A percentile compares a stretch with the other conserved stretches of the same genome.
phyloP scores from a whole-genome alignment of 2,797 vertebrate genomes.

The Chanos chanos region DNA sequence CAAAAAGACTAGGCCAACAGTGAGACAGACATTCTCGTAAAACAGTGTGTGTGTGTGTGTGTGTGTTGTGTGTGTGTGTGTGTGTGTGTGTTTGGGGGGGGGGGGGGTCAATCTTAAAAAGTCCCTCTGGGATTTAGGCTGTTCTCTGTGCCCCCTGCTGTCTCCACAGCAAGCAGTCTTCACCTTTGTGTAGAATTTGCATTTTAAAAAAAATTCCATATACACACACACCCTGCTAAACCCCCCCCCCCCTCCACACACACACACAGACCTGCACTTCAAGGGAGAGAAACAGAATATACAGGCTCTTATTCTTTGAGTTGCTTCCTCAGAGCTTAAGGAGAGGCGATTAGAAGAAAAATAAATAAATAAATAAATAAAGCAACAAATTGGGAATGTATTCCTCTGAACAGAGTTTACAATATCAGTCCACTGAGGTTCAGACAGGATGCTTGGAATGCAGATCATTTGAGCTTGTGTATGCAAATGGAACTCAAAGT shows the following conservation, averaged over 20 bases:
- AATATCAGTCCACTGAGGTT: slow-evolving; percentile 10
- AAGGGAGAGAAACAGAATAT: too few relatives aligned
- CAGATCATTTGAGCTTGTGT: not conserved
- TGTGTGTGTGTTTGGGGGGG: not conserved
- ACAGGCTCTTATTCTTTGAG: too few relatives aligned
- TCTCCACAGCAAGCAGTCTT: too few relatives aligned
- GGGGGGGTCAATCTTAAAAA: too few relatives aligned
- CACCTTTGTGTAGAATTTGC: too few relatives aligned
- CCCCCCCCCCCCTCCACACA: too few relatives aligned
- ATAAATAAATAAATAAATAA: not conserved
- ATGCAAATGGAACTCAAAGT: not conserved
- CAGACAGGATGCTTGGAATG: not conserved
- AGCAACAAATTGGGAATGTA: slow-evolving; percentile 7
- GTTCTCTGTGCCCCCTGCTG: too few relatives aligned
- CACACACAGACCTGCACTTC: too few relatives aligned
- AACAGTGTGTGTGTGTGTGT: slow-evolving; percentile 10
- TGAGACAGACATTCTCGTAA: slow-evolving; percentile 10
- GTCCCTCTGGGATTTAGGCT: too few relatives aligned
- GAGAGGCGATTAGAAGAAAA: not conserved
- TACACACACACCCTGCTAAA: too few relatives aligned
- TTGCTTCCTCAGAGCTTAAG: not conserved
- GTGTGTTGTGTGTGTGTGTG: not conserved
- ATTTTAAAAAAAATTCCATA: too few relatives aligned
- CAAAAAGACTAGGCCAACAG: not conserved
- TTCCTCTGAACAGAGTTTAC: slow-evolving; percentile 11